These are phyloP conservation scores for Orthonychiurus folsomi DNA, from an alignment of 2,888 invertebrate species.

Conservation along the genomic window DNA sequence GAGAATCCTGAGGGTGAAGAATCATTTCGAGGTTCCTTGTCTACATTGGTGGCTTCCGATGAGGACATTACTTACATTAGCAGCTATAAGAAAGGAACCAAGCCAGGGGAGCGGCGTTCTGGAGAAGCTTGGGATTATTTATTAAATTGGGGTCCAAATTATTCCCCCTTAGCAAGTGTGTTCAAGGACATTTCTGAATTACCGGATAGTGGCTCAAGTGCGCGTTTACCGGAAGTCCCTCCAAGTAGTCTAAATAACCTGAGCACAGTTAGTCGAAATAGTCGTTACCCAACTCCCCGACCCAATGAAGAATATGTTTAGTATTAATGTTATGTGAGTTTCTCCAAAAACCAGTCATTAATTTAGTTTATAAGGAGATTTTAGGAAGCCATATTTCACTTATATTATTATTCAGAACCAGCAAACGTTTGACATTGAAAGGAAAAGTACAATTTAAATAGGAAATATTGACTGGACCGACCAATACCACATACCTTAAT, in stretches of 20 bases:
- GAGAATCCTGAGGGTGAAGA: slow-evolving; percentile 57
- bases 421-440: too few species aligned
- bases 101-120: background rate
- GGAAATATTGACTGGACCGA: too few species aligned
- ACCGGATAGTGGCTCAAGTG: background rate
- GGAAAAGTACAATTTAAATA: too few species aligned
- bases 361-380: too few species aligned
- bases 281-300: background rate
- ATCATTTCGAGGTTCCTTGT: slow-evolving; percentile 85
- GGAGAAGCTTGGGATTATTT: background rate
- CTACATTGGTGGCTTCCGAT: slow-evolving; percentile 86
- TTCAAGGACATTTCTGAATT: background rate
- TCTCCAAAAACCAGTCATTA: too few species aligned
- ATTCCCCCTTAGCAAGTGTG: background rate
- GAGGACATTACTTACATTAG: slow-evolving; percentile 57
- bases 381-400: too few species aligned
- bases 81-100: background rate
- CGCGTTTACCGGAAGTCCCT: background rate
- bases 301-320: background rate
- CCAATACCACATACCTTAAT: too few species aligned
- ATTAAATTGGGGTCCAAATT: background rate
- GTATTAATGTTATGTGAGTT: too few species aligned
- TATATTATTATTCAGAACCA: too few species aligned
- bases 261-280: background rate
- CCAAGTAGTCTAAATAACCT: background rate